Conservation (phyloP, 2,113 vertebrate species). For the Rhodinocichla rosea region DNA sequence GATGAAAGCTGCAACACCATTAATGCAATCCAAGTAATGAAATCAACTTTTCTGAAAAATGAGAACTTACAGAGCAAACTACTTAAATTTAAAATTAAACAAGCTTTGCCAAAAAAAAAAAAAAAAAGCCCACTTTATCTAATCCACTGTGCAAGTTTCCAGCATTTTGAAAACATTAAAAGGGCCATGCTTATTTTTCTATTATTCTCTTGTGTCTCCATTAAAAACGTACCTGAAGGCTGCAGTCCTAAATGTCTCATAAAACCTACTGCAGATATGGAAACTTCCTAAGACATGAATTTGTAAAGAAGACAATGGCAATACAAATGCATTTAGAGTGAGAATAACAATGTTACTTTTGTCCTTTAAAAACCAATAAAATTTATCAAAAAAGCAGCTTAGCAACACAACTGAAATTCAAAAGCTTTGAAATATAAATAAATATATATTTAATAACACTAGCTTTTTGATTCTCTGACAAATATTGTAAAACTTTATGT, state of each 20-base stretch:
- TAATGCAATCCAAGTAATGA: background rate
- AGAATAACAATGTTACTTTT: background rate
- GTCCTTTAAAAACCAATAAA: constrained; percentile 50
- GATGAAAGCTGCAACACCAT: background rate
- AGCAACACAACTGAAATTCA: constrained; percentile 9
- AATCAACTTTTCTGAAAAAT: background rate
- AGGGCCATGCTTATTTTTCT: background rate
- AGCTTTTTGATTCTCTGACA: background rate
- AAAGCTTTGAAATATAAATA: constrained; percentile 41
- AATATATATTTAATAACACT: background rate
- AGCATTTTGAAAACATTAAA: background rate
- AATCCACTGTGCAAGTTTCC: background rate
- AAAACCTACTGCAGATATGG: background rate
- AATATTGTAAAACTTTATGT: background rate
- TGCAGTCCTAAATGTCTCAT: background rate
- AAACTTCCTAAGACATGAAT: background rate
- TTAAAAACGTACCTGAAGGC: background rate
- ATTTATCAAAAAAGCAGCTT: constrained; percentile 26
- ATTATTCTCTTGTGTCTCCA: background rate
- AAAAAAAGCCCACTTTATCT: background rate
- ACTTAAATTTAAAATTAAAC: background rate
- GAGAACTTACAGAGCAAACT: background rate
- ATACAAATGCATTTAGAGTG: constrained; percentile 2
- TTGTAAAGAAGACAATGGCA: constrained; percentile 45
- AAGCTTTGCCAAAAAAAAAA: background rate